Percentiles rank a stretch among this genome's conserved stretches.
These are phyloP conservation scores for Bactericera cockerelli DNA, from an alignment of 1,140 invertebrate species.

Conservation along the genomic window DNA sequence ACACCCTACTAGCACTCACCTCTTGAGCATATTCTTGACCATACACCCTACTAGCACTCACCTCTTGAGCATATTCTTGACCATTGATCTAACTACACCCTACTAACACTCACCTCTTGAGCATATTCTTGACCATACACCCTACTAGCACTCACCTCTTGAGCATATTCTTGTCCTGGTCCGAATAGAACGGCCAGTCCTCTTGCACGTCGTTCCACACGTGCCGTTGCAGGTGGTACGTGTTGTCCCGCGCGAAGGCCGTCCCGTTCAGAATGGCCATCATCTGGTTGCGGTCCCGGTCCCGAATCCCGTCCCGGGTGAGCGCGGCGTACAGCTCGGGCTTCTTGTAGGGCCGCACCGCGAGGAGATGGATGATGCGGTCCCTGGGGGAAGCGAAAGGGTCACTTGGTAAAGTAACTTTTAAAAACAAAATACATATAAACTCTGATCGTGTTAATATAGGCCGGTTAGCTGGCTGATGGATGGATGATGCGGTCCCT, in stretches of 20 bases:
- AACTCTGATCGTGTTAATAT: no score
- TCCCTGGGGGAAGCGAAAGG: constrained; percentile 44
- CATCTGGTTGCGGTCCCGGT: constrained; percentile 53
- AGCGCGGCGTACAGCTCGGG: constrained; percentile 69
- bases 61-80: no score
- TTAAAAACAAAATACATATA: neutral
- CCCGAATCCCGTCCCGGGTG: constrained; percentile 67
- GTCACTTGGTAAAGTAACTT: neutral
- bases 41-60: no score
- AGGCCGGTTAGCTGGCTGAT: no score
- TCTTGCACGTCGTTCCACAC: constrained; percentile 85
- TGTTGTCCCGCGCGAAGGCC: constrained; percentile 66
- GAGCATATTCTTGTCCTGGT: constrained; percentile 68
- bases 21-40: no score
- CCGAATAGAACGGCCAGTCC: constrained; percentile 85
- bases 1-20: no score
- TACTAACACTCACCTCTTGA: no score
- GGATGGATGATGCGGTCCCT: constrained; percentile 84
- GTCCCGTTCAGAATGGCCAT: constrained; percentile 61
- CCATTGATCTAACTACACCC: no score
- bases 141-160: constrained; percentile 48
- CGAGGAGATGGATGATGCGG: constrained; percentile 81
- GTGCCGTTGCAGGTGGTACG: constrained; percentile 65
- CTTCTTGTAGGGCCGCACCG: constrained; percentile 81
- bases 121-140: no score